These are phyloP conservation scores for Pterocles burchelli DNA, from an alignment of 2,113 vertebrate species.

Conservation along the genomic window DNA sequence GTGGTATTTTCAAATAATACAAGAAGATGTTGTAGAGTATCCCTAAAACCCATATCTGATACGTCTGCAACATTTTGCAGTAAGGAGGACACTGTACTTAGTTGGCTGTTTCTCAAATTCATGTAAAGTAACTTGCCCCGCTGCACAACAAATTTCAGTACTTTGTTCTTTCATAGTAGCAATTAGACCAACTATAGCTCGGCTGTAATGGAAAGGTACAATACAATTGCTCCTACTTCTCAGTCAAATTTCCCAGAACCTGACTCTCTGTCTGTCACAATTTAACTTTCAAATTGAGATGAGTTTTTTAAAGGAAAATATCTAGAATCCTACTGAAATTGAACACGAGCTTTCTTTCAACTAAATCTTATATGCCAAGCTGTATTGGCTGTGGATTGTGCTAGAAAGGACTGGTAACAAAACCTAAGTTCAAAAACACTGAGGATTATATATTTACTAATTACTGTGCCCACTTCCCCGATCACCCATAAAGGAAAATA, in stretches of 20 bases:
- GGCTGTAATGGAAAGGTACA: conserved; percentile 41
- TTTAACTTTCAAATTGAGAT: conserved; percentile 52
- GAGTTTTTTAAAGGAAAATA: neutral
- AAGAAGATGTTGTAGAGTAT: neutral
- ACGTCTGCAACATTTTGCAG: neutral
- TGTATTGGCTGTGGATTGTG: neutral
- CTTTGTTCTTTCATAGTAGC: conserved; percentile 45
- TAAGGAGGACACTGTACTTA: neutral
- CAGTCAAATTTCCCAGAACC: conserved; percentile 50
- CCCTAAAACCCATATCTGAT: neutral
- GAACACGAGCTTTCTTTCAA: neutral
- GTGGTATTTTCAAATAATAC: neutral
- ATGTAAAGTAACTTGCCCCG: neutral
- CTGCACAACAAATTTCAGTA: neutral
- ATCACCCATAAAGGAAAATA: neutral
- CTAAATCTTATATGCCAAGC: neutral
- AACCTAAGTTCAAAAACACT: neutral
- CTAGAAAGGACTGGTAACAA: neutral
- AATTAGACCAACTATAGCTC: conserved; percentile 43
- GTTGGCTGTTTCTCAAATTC: conserved; percentile 1
- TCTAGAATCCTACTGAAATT: conserved; percentile 28
- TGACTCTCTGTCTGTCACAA: conserved; percentile 49
- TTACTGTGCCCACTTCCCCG: neutral
- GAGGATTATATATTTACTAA: neutral
- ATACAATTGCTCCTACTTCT: conserved; percentile 56